These are phyloP conservation scores for Pomacea maculata DNA, from an alignment of 1,140 invertebrate genomes.

Conservation along the genomic window DNA sequence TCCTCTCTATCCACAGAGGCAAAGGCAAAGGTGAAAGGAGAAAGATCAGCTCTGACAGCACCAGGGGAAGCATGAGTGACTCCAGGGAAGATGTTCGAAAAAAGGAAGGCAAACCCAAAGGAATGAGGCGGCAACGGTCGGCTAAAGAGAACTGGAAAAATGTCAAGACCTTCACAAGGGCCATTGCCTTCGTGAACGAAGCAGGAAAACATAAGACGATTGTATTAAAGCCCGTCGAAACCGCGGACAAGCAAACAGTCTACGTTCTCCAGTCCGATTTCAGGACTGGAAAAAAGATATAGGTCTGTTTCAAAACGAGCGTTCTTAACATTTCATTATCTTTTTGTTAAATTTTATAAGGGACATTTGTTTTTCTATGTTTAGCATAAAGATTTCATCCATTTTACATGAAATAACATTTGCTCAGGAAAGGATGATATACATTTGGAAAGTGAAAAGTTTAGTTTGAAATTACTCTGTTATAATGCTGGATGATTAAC, in stretches of 20 bases:
- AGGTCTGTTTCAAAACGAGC: neutral
- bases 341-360: neutral
- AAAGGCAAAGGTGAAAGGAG: neutral
- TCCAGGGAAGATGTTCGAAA: neutral
- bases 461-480: no score
- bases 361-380: no score
- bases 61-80: constrained; percentile 1
- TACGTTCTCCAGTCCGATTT: constrained; percentile 3
- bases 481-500: no score
- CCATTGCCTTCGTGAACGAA: constrained; percentile 28
- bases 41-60: constrained; percentile 2
- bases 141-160: constrained; percentile 23
- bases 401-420: neutral
- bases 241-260: neutral
- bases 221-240: constrained; percentile 20
- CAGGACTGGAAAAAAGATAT: neutral
- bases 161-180: constrained; percentile 13
- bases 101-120: neutral
- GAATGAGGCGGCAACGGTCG: constrained; percentile 1
- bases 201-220: constrained; percentile 26
- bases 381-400: no score
- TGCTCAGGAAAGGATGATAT: neutral
- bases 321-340: neutral
- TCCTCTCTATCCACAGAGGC: neutral
- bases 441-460: neutral